These are phyloP conservation scores for Myodes glareolus DNA, from an alignment of 2,113 vertebrate species.

Conservation along the genomic window DNA sequence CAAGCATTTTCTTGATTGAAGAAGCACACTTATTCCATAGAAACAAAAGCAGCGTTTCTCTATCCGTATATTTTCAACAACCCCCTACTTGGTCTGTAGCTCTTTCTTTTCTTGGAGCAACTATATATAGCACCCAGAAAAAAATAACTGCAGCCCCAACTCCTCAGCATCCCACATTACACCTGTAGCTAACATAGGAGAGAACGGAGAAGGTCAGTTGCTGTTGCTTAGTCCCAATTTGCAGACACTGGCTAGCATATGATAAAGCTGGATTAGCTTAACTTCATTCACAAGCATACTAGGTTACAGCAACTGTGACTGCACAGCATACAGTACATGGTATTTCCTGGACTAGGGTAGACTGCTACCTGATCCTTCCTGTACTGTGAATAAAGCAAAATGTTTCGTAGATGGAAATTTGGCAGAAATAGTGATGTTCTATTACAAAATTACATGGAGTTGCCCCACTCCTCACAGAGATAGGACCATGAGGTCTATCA, in stretches of 20 bases:
- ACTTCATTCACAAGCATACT: background rate
- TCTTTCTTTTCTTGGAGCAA: background rate
- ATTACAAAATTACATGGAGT: background rate
- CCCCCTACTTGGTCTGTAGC: background rate
- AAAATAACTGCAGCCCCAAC: background rate
- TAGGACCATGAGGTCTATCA: background rate
- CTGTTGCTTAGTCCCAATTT: background rate
- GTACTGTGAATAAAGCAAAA: background rate
- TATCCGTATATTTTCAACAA: background rate
- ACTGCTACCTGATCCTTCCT: background rate
- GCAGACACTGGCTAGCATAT: background rate
- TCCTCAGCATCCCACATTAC: background rate
- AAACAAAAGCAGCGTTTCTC: background rate
- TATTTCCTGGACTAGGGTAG: background rate
- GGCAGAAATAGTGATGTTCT: background rate
- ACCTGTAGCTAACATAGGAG: background rate
- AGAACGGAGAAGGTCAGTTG: background rate
- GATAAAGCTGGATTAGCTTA: background rate
- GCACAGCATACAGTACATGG: background rate
- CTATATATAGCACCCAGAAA: background rate
- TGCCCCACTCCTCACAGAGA: background rate
- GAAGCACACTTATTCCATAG: background rate
- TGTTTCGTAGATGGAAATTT: background rate
- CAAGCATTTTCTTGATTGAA: background rate
- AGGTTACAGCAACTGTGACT: accelerated